Conservation (phyloP, 2,888 invertebrate genomes). For the Timema cristinae region DNA sequence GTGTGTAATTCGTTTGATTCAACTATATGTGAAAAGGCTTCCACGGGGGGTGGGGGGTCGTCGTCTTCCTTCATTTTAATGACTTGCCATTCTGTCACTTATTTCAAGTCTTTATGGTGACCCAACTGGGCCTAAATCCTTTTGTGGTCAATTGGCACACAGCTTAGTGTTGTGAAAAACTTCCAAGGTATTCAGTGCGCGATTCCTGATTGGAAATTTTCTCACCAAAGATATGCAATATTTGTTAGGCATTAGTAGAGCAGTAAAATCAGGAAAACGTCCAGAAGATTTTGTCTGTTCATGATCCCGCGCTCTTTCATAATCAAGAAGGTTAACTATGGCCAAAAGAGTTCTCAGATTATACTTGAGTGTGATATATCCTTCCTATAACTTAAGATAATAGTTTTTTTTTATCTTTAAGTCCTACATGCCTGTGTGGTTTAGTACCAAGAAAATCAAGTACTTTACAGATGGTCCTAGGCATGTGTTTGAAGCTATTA, state of each 20-base stretch:
- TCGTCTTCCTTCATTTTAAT: constrained; percentile 28
- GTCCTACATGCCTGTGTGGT: constrained; percentile 15
- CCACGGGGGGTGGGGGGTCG: no score
- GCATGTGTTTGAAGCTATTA: not conserved
- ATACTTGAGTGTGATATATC: not conserved
- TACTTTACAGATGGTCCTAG: not conserved
- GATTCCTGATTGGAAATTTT: not conserved
- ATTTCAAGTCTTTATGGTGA: constrained; percentile 23
- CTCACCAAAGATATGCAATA: constrained; percentile 28
- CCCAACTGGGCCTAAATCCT: constrained; percentile 28
- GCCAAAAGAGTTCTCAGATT: constrained; percentile 10
- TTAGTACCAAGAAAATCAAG: not conserved
- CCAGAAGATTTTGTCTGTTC: constrained; percentile 18
- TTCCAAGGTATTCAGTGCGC: constrained; percentile 23
- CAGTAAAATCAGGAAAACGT: constrained; percentile 24
- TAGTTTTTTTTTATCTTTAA: no score
- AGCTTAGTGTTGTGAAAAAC: constrained; percentile 26
- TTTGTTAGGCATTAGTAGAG: constrained; percentile 23
- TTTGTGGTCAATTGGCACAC: constrained; percentile 26
- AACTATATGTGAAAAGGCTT: no score
- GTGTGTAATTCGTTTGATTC: no score
- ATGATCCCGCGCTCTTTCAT: constrained; percentile 9
- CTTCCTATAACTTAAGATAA: no score
- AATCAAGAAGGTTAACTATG: constrained; percentile 6
- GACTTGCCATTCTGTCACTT: constrained; percentile 22